Evolutionary conservation across 2,797 vertebrate species (phyloP).

Genomic region (Tamandua tetradactyla): DNA sequence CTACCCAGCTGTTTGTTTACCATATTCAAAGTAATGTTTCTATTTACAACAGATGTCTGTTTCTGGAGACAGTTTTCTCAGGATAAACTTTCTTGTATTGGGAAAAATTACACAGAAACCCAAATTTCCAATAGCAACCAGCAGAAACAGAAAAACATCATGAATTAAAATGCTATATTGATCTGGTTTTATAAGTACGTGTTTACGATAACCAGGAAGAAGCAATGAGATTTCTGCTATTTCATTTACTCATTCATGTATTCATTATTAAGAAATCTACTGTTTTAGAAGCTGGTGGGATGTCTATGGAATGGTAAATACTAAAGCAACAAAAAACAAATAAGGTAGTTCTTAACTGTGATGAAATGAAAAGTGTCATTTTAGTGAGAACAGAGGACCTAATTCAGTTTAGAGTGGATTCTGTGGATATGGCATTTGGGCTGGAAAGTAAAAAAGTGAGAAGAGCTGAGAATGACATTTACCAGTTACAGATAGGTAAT

Average conservation of each 20-base stretch:
- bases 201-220: background rate
- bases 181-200: background rate
- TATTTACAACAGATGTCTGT: background rate
- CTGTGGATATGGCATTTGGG: background rate
- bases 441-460: background rate
- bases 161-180: background rate
- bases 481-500: background rate
- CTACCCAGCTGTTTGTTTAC: background rate
- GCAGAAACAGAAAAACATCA: background rate
- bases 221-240: background rate
- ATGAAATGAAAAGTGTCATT: background rate
- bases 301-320: background rate
- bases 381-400: background rate
- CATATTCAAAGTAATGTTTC: background rate
- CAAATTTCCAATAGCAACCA: constrained; percentile 13
- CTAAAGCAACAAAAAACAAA: background rate
- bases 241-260: background rate
- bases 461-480: background rate
- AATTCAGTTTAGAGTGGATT: background rate
- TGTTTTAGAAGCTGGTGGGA: background rate
- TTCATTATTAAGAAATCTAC: background rate
- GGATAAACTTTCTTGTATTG: background rate
- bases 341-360: background rate
- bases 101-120: background rate
- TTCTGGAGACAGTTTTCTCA: background rate